Evolutionary conservation across 2,797 vertebrate species (phyloP).

Genomic region (Phalanger gymnotis): DNA sequence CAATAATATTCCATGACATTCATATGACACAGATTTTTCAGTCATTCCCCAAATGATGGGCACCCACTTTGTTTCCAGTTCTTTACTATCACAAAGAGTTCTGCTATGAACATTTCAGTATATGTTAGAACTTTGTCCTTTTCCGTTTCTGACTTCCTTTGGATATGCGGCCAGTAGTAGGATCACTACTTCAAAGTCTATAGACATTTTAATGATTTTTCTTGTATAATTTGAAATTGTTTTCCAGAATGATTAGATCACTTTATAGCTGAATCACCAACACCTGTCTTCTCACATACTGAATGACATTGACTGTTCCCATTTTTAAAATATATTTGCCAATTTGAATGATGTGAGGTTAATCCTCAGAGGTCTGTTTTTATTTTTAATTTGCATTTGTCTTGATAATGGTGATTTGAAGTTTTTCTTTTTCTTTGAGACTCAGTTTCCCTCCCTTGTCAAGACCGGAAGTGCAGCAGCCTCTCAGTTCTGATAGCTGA

Average conservation of each 20-base stretch:
- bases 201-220: not conserved
- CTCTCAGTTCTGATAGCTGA: not conserved
- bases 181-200: not conserved
- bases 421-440: not conserved
- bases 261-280: not conserved
- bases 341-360: not conserved
- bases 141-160: not conserved
- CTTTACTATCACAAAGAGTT: not conserved
- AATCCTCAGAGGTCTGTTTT: not conserved
- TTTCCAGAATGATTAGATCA: not conserved
- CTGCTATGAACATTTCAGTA: not conserved
- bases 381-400: not conserved
- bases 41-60: not conserved
- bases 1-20: constrained; percentile 3
- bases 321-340: not conserved
- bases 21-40: not conserved
- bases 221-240: not conserved
- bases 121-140: not conserved
- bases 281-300: not conserved
- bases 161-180: not conserved
- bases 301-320: not conserved
- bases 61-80: not conserved
- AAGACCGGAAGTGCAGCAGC: not conserved
- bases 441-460: not conserved
- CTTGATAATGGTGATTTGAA: not conserved